Conservation (phyloP, 2,797 vertebrate genomes). For the Remorina albescens region DNA sequence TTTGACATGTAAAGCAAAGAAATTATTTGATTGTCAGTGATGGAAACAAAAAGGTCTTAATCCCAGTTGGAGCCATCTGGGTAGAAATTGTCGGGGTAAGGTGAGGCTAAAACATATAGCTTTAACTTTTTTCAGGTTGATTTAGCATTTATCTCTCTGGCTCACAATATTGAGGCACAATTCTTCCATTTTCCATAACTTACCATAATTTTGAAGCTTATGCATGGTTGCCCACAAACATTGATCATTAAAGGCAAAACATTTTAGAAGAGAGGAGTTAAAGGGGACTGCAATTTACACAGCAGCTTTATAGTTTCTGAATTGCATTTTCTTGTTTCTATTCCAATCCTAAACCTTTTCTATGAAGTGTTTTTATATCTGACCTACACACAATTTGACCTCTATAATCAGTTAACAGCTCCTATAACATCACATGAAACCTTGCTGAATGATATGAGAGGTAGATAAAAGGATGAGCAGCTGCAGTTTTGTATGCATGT, state of each 20-base stretch:
- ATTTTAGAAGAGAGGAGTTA: constrained; percentile 40
- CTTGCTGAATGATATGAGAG: constrained; percentile 77
- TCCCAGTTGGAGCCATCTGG: constrained; percentile 6
- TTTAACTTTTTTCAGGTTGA: constrained; percentile 35
- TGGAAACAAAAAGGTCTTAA: constrained; percentile 35
- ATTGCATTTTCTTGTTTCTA: constrained; percentile 49
- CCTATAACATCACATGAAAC: constrained; percentile 51
- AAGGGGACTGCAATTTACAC: constrained; percentile 39
- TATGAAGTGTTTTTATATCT: constrained; percentile 30
- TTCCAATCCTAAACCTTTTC: constrained; percentile 34
- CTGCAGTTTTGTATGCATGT: constrained; percentile 74
- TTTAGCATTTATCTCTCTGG: constrained; percentile 36
- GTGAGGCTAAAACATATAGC: constrained; percentile 19
- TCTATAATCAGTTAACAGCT: constrained; percentile 62
- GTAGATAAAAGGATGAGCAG: constrained; percentile 77
- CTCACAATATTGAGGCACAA: constrained; percentile 33
- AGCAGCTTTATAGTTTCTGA: constrained; percentile 56
- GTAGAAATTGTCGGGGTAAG: constrained; percentile 20
- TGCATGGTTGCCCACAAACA: constrained; percentile 39
- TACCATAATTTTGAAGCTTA: constrained; percentile 63
- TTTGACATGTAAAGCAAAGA: constrained; percentile 33
- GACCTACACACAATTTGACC: constrained; percentile 50
- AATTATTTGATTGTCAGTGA: constrained; percentile 73
- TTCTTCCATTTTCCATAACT: constrained; percentile 44
- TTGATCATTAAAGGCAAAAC: constrained; percentile 52